phyloP scores from a whole-genome alignment of 2,797 vertebrate genomes.

The Pseudopleuronectes americanus region DNA sequence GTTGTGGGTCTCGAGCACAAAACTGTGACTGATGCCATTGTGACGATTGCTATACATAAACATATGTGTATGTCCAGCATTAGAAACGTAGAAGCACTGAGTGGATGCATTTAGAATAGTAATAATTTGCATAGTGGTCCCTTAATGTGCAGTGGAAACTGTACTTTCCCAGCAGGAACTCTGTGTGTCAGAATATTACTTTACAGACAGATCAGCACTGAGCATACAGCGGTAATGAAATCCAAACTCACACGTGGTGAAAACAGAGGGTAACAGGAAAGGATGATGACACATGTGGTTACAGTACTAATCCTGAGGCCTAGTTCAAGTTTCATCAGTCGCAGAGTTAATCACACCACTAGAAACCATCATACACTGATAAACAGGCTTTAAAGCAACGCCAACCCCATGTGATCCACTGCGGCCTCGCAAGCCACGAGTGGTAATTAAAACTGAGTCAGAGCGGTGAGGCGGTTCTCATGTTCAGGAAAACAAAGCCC shows the following conservation, averaged over 20 bases:
- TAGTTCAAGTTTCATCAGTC: conserved; percentile 32
- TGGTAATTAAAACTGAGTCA: background rate
- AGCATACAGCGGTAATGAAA: conserved; percentile 45
- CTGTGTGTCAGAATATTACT: conserved; percentile 38
- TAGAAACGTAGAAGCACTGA: too few relatives aligned
- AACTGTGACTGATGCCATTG: too few relatives aligned
- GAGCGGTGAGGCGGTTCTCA: background rate
- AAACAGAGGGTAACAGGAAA: conserved; percentile 17
- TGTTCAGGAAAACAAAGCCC: background rate
- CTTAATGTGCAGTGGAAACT: too few relatives aligned
- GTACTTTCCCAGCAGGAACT: conserved; percentile 7
- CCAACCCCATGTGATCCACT: background rate
- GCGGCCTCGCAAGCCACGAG: background rate
- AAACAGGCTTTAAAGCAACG: conserved; percentile 23
- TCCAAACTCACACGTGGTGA: conserved; percentile 24
- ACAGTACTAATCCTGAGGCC: conserved; percentile 25
- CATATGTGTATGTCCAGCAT: too few relatives aligned
- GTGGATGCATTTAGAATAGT: too few relatives aligned
- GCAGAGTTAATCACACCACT: conserved; percentile 16
- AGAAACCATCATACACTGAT: conserved; percentile 38
- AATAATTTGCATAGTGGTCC: too few relatives aligned
- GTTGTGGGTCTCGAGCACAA: too few relatives aligned
- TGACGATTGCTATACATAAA: too few relatives aligned
- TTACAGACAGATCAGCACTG: conserved; percentile 33
- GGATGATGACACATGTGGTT: conserved; percentile 3